Evolutionary conservation across 2,113 vertebrate species (phyloP).

Genomic region (Podarcis raffonei): DNA sequence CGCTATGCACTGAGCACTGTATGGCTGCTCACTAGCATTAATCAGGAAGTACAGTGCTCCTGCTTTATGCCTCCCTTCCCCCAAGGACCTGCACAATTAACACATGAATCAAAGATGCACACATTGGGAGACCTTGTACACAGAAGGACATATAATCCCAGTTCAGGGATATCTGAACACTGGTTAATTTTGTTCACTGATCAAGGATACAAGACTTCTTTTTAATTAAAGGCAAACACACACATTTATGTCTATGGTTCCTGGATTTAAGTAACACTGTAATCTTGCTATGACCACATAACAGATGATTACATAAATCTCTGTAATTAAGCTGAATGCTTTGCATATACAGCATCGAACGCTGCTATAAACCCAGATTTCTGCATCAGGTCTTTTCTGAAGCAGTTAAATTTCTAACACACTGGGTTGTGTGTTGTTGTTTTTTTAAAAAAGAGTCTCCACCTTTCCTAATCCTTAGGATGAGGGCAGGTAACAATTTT

Average conservation of each 20-base stretch:
- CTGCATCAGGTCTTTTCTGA: neutral
- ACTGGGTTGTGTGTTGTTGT: neutral
- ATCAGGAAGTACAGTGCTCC: constrained; percentile 69
- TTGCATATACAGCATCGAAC: neutral
- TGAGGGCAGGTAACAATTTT: neutral
- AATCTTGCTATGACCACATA: neutral
- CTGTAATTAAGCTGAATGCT: neutral
- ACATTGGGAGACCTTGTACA: constrained; percentile 20
- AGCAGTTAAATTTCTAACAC: neutral
- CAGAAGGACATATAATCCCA: constrained; percentile 11
- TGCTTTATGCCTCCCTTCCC: constrained; percentile 40
- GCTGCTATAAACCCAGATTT: neutral
- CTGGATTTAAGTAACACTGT: neutral
- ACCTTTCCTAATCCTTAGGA: neutral
- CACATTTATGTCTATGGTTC: neutral
- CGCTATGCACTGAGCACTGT: constrained; percentile 57
- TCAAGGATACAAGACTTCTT: neutral
- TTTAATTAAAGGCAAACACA: neutral
- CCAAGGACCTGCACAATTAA: constrained; percentile 61
- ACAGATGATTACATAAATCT: neutral
- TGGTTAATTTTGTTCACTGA: neutral
- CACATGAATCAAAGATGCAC: constrained; percentile 53
- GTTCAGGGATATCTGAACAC: constrained; percentile 16
- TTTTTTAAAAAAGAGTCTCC: neutral
- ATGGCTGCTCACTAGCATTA: constrained; percentile 66